Base-by-base conservation (phyloP, 2,797 vertebrate species). In the Syngnathus rostellatus region DNA sequence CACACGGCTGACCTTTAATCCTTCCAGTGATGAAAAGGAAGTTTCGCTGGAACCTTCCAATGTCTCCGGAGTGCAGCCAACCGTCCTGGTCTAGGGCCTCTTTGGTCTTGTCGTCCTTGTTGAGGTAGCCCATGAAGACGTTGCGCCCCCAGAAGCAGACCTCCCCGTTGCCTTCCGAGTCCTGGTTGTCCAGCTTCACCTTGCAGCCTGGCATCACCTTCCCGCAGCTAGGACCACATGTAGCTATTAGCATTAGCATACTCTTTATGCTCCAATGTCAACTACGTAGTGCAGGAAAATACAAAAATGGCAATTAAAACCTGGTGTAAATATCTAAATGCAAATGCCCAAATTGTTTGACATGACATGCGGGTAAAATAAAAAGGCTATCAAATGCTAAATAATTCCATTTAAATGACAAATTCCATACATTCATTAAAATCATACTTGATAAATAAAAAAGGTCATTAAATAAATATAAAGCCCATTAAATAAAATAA, bases 51-150 rank as follows among this genome's bases (percentile, higher is more conserved):
- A 81, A 69, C 77, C 72, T 87, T 25, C 91, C 92, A 68, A 93
- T 77, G 66, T 93, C 92, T 72, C 92, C 92, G 9, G 92, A 92
- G 80, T 89, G 91, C 62, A 93, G 88, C 92, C 91, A 93, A 53
- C 92, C 91, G 0, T 89, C 85, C 2, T 75, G 45, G 55, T 93
- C 91, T 2, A 93, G 53, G 1, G 92, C 85, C 67, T 91, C 89
- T 0, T 65, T 16, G 0, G 88, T 93, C 80, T 92, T 90, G 0
- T 91, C 88, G 0, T 78, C 68, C 88, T 87, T 86, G 75, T 88
- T 82, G 62, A 93, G 74, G 81, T 93, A 93, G 59, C 92, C 92
- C 92, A 93, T 92, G 45, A 93, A 93, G 48, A 93, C 66, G 16
- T 93, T 76, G 0, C 92, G 86, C 7, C 92, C 92, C 89, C 89